Base-by-base conservation (phyloP, 37 sponge, comb jelly and placozoan species). In the Ephydatia muelleri region DNA sequence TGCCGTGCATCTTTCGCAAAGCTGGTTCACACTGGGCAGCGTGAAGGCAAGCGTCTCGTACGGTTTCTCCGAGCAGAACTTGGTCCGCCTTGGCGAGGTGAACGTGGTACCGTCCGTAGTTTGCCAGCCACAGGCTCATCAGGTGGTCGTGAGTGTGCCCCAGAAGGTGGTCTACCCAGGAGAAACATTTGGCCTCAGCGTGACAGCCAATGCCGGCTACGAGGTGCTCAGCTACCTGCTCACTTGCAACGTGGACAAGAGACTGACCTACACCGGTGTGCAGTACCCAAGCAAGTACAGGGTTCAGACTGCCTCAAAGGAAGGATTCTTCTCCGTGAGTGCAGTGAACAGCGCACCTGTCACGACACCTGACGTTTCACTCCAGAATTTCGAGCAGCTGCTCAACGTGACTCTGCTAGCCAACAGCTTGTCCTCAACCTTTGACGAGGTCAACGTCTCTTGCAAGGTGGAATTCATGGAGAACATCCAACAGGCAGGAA, bases 401-500 rank as follows among this genome's bases (percentile, higher is more conserved):
- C 75, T 31, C 36, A 73, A 32, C 36, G 33, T 31, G 36, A 73
- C 74, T 8, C 32, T 38, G 36, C 74, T 12, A 22, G 30, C 36
- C 34, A 34, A 34, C 13, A 6, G 74, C 75, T 26, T 75, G n/a
- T 38, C n/a, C 38, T 14, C 33, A 21, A 38, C 43, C 6, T 9
- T 32, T 1, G 19, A 78, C 31, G 57, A 64, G 12, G 32, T 49
- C 30, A 65, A 26, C n/a, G 9, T 78, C 9, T 40, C 79, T 38
- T 80, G 81, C 28, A 78, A 43, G 39, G 91, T 91, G 2, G 83
- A 91, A 31, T 82, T 78, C 72, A 25, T 91, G 36, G 75, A 79
- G 13, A 82, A 85, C 26, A n/a, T 69, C n/a, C 35, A 22, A 1
- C 37, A 29, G 16, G 29, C 57, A 25, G 33, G 28, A 27, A 43